phyloP scores from a whole-genome alignment of 1,140 invertebrate species.

The Gonioctena quinquepunctata region DNA sequence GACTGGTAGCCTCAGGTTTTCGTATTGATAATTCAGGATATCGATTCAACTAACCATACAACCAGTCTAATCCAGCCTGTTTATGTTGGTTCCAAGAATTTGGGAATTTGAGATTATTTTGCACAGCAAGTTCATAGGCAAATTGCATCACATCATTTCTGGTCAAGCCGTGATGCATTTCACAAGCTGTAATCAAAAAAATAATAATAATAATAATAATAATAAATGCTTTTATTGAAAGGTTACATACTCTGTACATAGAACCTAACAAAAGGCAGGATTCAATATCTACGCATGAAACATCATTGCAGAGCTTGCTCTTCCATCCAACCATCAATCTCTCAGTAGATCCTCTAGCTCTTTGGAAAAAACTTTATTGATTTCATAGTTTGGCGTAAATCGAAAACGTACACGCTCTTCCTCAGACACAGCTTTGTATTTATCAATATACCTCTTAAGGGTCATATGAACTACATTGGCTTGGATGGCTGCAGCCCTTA shows the following conservation, averaged over 20 bases:
- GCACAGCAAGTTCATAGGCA: background rate
- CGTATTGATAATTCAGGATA: background rate
- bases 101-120: background rate
- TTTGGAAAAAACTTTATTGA: background rate
- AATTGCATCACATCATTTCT: background rate
- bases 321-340: too few species aligned
- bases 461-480: background rate
- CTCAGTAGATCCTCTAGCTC: background rate
- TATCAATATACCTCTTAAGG: background rate
- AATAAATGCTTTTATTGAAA: too few species aligned
- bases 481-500: background rate
- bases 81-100: background rate
- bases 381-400: background rate
- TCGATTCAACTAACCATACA: background rate
- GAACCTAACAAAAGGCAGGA: too few species aligned
- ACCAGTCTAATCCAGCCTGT: background rate
- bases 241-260: too few species aligned
- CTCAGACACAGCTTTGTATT: background rate
- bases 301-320: too few species aligned
- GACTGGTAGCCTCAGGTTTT: slow-evolving; percentile 5
- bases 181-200: background rate
- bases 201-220: too few species aligned
- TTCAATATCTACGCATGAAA: too few species aligned
- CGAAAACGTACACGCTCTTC: background rate
- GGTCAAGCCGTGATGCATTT: background rate